Percentiles rank a stretch among this genome's conserved stretches.
These are phyloP conservation scores for Toxotes lorentzi DNA, from an alignment of 2,797 vertebrate genomes.

Conservation along the genomic window DNA sequence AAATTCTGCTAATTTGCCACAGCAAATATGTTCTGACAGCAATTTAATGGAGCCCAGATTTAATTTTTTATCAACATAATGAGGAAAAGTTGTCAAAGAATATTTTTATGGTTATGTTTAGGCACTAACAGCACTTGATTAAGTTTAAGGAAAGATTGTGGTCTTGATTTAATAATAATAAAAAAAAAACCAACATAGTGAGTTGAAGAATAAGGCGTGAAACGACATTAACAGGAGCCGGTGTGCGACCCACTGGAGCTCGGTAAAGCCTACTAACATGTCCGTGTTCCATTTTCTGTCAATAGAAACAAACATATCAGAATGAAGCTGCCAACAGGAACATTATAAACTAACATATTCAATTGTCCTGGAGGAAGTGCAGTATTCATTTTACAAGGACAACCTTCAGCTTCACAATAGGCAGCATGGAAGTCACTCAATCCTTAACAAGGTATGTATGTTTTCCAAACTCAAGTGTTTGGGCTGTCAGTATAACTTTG, in stretches of 20 bases:
- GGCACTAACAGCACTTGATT: neutral
- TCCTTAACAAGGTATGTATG: neutral
- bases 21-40: constrained; percentile 20
- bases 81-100: constrained; percentile 20
- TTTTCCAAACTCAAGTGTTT: constrained; percentile 3
- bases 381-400: neutral
- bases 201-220: neutral
- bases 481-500: neutral
- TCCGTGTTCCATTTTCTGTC: neutral
- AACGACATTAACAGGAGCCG: neutral
- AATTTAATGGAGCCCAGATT: neutral
- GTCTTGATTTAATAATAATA: neutral
- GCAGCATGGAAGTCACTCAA: neutral
- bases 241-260: neutral
- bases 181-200: neutral
- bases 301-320: neutral
- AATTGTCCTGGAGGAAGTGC: neutral
- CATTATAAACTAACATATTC: neutral
- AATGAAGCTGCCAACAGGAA: neutral
- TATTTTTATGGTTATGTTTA: neutral
- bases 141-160: neutral
- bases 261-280: neutral
- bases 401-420: neutral
- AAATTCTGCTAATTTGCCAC: constrained; percentile 28
- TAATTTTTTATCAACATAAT: constrained; percentile 12